Base-by-base conservation (phyloP, 2,888 invertebrate genomes). In the Rosalia funebris region DNA sequence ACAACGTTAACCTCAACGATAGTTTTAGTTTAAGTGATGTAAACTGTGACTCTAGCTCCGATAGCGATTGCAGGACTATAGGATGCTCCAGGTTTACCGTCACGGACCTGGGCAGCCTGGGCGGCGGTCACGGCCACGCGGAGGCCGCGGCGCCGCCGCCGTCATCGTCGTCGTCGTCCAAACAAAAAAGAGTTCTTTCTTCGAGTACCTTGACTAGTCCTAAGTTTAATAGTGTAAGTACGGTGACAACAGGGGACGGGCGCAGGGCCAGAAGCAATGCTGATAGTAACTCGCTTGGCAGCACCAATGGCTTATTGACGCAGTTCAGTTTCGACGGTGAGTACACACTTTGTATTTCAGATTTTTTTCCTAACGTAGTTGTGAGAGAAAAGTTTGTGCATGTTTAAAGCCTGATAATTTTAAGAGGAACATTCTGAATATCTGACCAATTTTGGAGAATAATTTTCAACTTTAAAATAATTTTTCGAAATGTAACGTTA, bases 161-260 rank as follows among this genome's bases (percentile, higher is more conserved):
- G 25, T 25, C 25, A 3, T 3, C 9, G 25, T 25, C 63, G 53
- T 63, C 65, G 48, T 62, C 69, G 62, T 66, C 71, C 57, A 73
- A 66, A 67, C 73, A 72, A 53, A 71, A 60, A 41, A 62, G 60
- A 60, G 54, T 59, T 50, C 45, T 50, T 52, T 58, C 60, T 57
- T 57, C 63, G 54, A 77, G 76, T 77, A 79, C 75, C 73, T 78
- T 77, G 72, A 75, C 78, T 80, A 80, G 79, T 80, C 79, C 77
- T 74, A 81, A 79, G 75, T 71, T 75, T 72, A 78, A 79, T 74
- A 78, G 75, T 76, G 75, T 77, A 68, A 77, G 73, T 72, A 71
- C 65, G 64, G 69, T 58, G 66, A 69, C 44, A 70, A 71, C 54
- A 65, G 72, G 60, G 69, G 71, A 60, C 46, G 65, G 55, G 14